Percentiles rank a stretch among this genome's conserved stretches.
phyloP scores from a whole-genome alignment of 2,797 vertebrate genomes.

The Onychomys torridus region DNA sequence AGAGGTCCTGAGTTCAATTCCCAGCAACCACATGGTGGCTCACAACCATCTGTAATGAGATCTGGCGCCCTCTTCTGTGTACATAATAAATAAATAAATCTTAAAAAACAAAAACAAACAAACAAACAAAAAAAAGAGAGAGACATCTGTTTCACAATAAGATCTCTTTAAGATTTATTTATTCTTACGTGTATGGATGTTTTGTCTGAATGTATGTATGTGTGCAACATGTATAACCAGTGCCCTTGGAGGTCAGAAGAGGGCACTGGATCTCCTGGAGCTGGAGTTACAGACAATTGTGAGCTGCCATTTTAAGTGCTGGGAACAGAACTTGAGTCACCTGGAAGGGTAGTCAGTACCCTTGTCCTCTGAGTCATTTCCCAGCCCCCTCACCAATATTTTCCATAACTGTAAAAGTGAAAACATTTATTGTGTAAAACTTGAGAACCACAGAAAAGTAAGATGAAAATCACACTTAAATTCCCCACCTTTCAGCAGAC shows the following conservation, averaged over 20 bases:
- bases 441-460: conserved; percentile 42
- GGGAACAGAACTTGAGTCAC: background rate
- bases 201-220: background rate
- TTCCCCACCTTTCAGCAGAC: background rate
- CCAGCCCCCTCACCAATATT: background rate
- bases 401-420: background rate
- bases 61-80: too few species aligned
- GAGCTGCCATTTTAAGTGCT: background rate
- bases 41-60: too few species aligned
- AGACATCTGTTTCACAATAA: background rate
- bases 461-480: conserved; percentile 20
- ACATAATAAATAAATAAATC: too few species aligned
- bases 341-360: background rate
- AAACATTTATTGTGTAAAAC: conserved; percentile 53
- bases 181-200: background rate
- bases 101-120: too few species aligned
- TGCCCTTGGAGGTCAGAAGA: background rate
- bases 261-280: background rate
- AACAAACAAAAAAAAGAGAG: too few species aligned
- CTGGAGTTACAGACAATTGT: background rate
- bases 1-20: too few species aligned
- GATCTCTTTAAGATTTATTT: background rate
- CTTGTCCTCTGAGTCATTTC: background rate
- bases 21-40: too few species aligned
- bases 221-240: background rate